Conservation (phyloP, 1,140 invertebrate species). For the Habropoda laboriosa region DNA sequence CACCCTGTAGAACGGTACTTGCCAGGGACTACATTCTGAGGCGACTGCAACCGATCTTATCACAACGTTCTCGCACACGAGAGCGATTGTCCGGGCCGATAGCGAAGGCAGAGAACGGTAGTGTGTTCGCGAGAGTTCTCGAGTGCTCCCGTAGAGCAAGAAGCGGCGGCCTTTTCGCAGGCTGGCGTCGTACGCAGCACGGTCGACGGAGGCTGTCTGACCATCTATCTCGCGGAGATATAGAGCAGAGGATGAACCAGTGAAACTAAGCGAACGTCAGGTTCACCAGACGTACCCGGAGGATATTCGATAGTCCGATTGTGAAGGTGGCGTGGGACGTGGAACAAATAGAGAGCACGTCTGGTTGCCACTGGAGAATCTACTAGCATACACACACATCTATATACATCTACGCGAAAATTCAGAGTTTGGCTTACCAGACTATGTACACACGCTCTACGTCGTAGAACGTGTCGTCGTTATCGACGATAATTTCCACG, state of each 20-base stretch:
- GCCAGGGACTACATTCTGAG: neutral
- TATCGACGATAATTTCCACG: neutral
- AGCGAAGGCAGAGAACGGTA: neutral
- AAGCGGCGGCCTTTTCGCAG: constrained; percentile 16
- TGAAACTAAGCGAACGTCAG: constrained; percentile 58
- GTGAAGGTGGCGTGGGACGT: constrained; percentile 1
- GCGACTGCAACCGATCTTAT: constrained; percentile 12
- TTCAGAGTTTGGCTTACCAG: neutral
- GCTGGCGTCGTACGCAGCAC: neutral
- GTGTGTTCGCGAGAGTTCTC: neutral
- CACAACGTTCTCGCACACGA: neutral
- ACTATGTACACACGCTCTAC: too few relatives aligned
- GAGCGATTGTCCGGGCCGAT: neutral
- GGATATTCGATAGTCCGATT: constrained; percentile 64
- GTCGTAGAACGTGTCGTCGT: too few relatives aligned
- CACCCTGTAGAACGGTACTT: too few relatives aligned
- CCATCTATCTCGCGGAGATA: constrained; percentile 49
- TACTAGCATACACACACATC: neutral
- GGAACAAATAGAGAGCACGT: constrained; percentile 37
- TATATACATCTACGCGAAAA: neutral
- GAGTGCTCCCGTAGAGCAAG: neutral
- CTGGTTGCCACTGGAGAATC: neutral
- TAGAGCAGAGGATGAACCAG: neutral
- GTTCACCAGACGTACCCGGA: constrained; percentile 48
- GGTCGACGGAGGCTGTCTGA: neutral